Percentiles rank a stretch among this genome's conserved stretches.
Conservation (phyloP, 1,140 invertebrate species). For the Drosophila rufa region DNA sequence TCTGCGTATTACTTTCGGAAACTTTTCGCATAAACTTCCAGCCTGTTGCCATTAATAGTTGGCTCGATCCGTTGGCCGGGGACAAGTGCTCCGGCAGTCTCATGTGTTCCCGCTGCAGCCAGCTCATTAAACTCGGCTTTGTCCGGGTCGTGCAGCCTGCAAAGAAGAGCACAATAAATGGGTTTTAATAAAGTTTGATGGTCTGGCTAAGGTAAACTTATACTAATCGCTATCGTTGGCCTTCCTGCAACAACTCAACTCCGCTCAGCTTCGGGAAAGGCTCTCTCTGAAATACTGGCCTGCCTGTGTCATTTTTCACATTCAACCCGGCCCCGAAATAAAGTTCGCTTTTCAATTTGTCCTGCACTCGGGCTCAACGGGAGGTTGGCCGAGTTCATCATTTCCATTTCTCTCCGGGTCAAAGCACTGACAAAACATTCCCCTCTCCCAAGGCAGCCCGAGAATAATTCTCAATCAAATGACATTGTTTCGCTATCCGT, state of each 20-base stretch:
- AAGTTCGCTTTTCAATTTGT: conserved; percentile 47
- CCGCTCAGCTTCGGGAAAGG: no score
- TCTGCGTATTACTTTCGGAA: conserved; percentile 73
- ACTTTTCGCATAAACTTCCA: conserved; percentile 77
- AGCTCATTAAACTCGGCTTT: conserved; percentile 72
- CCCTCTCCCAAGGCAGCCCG: background rate
- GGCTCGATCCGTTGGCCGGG: conserved; percentile 48
- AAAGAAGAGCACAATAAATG: conserved; percentile 60
- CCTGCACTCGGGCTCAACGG: conserved; percentile 13
- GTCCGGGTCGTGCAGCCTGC: conserved; percentile 50
- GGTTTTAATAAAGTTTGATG: conserved; percentile 58
- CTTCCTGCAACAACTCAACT: background rate
- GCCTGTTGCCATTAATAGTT: conserved; percentile 78
- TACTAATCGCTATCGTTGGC: conserved; percentile 32
- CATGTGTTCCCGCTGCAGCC: conserved; percentile 62
- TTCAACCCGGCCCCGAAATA: conserved; percentile 15
- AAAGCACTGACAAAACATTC: conserved; percentile 31
- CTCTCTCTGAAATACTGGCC: background rate
- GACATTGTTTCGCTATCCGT: conserved; percentile 51
- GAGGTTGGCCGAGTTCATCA: conserved; percentile 34
- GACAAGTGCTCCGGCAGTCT: conserved; percentile 43
- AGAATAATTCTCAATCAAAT: conserved; percentile 56
- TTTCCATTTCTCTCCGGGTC: conserved; percentile 40
- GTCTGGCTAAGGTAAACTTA: conserved; percentile 33
- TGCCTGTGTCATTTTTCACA: conserved; percentile 23